phyloP scores from a whole-genome alignment of 2,888 invertebrate genomes.

The Andricus quercusramuli region DNA sequence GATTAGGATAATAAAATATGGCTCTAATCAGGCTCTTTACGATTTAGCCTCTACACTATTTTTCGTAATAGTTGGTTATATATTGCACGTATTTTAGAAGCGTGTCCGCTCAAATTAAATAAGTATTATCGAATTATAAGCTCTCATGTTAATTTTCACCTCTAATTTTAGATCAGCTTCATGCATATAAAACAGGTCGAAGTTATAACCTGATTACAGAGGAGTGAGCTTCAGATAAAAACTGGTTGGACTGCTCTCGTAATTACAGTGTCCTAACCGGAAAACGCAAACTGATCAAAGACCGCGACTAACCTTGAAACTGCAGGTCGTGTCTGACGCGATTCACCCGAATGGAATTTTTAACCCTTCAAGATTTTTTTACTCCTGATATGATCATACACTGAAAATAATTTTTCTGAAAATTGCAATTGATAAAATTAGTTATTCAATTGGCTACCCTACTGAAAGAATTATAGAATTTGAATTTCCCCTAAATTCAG shows the following conservation, averaged over 20 bases:
- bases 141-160: not conserved
- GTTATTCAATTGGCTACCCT: no score
- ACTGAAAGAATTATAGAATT: no score
- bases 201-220: slow-evolving; percentile 9
- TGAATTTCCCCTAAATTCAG: no score
- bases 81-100: not conserved
- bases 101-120: not conserved
- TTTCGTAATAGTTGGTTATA: not conserved
- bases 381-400: no score
- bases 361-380: no score
- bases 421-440: no score
- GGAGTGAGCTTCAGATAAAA: not conserved
- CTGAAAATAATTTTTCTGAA: no score
- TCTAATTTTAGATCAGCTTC: slow-evolving; percentile 9
- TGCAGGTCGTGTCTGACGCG: not conserved
- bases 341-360: not conserved
- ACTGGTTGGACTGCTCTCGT: slow-evolving; percentile 19
- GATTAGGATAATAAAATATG: no score
- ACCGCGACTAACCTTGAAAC: not conserved
- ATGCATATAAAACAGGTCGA: not conserved
- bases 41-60: not conserved
- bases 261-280: not conserved
- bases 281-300: slow-evolving; percentile 11
- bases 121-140: not conserved
- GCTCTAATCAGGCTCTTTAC: no score